phyloP scores from a whole-genome alignment of 2,797 vertebrate species.

The Cuculus canorus region DNA sequence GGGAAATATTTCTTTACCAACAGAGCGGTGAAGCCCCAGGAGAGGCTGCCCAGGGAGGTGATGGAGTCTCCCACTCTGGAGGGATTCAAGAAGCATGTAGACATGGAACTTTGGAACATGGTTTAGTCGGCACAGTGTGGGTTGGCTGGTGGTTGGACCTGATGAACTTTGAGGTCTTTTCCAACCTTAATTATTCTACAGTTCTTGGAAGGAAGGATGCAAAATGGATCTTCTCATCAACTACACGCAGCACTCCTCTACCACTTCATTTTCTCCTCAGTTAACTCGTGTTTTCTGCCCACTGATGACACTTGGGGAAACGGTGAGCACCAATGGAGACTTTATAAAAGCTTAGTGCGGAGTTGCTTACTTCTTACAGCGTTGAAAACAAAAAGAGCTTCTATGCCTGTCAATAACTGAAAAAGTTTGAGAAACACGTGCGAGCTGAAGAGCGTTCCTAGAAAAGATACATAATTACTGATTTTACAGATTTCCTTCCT shows the following conservation, averaged over 20 bases:
- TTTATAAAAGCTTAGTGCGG: background rate
- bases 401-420: fast-evolving
- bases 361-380: background rate
- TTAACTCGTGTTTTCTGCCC: background rate
- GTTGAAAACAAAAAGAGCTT: background rate
- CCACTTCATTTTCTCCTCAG: background rate
- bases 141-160: too few relatives aligned
- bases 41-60: too few relatives aligned
- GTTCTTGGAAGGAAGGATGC: background rate
- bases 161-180: too few relatives aligned
- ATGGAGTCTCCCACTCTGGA: too few relatives aligned
- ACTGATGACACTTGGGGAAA: background rate
- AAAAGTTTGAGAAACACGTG: background rate
- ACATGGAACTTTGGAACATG: too few relatives aligned
- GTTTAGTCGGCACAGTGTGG: too few relatives aligned
- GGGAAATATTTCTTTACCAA: too few relatives aligned
- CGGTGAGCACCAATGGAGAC: background rate
- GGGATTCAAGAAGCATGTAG: too few relatives aligned
- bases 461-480: background rate
- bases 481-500: background rate
- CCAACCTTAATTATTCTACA: too few relatives aligned
- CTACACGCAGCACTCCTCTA: too few relatives aligned
- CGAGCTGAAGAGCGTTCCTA: background rate
- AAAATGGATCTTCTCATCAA: background rate
- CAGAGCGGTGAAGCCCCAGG: too few relatives aligned